Evolutionary conservation across 1,140 invertebrate genomes (phyloP).

Genomic region (Chlorops oryzae): DNA sequence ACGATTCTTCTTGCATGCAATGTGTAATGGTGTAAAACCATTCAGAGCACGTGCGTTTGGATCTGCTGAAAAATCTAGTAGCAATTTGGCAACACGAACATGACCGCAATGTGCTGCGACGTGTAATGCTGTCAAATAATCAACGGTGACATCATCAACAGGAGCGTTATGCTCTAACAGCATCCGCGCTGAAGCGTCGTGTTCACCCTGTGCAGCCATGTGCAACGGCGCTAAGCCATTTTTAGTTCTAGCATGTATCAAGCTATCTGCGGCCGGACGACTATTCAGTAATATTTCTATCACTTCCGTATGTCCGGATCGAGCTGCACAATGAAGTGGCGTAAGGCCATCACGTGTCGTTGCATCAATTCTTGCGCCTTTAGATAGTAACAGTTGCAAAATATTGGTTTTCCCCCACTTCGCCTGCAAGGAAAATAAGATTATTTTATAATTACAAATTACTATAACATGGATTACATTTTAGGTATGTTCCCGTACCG

Average conservation of each 20-base stretch:
- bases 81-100: constrained; percentile 85
- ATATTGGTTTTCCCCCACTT: constrained; percentile 55
- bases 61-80: constrained; percentile 92
- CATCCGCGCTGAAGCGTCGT: constrained; percentile 89
- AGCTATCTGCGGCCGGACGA: constrained; percentile 87
- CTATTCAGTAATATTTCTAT: constrained; percentile 86
- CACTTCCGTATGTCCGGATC: constrained; percentile 94
- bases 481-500: too few species aligned
- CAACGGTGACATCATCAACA: constrained; percentile 96
- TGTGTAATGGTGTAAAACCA: constrained; percentile 96
- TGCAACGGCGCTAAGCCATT: constrained; percentile 85
- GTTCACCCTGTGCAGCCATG: constrained; percentile 95
- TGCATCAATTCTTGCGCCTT: constrained; percentile 87
- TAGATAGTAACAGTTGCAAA: constrained; percentile 73
- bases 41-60: constrained; percentile 94
- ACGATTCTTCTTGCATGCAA: constrained; percentile 98
- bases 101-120: constrained; percentile 94
- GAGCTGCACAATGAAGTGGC: constrained; percentile 84
- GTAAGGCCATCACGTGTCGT: constrained; percentile 93
- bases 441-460: too few species aligned
- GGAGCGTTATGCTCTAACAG: constrained; percentile 88
- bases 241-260: constrained; percentile 96
- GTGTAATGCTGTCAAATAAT: constrained; percentile 94
- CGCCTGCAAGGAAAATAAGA: too few species aligned
- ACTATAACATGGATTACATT: too few species aligned